Evolutionary conservation across 1,140 invertebrate genomes (phyloP).

Genomic region (Apis laboriosa): DNA sequence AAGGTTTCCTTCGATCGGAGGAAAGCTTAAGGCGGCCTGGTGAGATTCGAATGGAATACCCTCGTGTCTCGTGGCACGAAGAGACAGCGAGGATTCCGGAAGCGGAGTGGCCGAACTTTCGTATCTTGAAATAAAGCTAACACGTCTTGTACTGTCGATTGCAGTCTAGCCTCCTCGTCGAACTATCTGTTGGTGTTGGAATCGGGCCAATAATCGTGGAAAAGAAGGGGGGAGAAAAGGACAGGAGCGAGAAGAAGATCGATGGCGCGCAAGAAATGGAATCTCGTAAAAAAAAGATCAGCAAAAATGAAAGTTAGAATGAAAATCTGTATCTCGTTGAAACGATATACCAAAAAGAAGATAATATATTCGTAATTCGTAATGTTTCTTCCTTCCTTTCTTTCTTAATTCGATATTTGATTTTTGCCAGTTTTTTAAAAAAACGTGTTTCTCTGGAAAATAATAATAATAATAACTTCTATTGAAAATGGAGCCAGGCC

Average conservation of each 20-base stretch:
- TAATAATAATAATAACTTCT: constrained; percentile 36
- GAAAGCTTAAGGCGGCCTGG: neutral
- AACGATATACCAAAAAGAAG: neutral
- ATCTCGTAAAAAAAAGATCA: neutral
- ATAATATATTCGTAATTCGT: too few species aligned
- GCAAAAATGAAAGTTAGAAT: neutral
- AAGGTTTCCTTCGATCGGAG: neutral
- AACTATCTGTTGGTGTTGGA: constrained; percentile 57
- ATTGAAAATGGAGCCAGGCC: constrained; percentile 46
- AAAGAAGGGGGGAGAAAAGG: constrained; percentile 3
- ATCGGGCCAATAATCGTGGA: constrained; percentile 31
- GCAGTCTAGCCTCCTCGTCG: constrained; percentile 43
- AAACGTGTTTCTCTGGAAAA: neutral
- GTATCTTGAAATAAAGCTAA: constrained; percentile 52
- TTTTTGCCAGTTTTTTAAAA: too few species aligned
- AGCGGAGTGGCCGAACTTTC: constrained; percentile 27
- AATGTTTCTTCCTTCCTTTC: too few species aligned
- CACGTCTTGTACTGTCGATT: constrained; percentile 39
- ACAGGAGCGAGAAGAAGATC: constrained; percentile 41
- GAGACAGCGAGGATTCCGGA: constrained; percentile 41
- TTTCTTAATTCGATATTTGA: too few species aligned
- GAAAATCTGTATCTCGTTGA: neutral
- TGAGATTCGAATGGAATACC: neutral
- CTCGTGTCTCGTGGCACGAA: too few species aligned
- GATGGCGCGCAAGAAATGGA: constrained; percentile 11